Evolutionary conservation across 2,888 invertebrate genomes (phyloP), one percentile per base, ranked within the genome.

Genomic region (Crioceris asparagi): DNA sequence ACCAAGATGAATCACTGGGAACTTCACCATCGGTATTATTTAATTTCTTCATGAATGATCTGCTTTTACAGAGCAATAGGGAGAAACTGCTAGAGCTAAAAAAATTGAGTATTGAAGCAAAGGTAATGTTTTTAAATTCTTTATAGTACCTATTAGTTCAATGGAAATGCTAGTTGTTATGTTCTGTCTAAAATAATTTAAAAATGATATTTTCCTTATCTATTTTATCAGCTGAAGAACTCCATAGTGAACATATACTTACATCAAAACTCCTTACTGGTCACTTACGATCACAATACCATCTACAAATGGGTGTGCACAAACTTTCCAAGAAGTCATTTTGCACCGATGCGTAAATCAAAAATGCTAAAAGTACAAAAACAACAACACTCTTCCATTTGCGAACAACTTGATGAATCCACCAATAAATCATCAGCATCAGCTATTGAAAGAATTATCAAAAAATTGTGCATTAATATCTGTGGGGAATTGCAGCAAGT

Each of bases 401-500:
- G 14, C 2, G 14, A 11, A 8, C 27, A 27, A 12, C 15, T 15
- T 6, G 27, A 27, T 27, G 12, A 3, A 14, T 27, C 27, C 12
- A 27, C 14, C 12, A 10, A 3, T 16, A 11, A 17, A 5, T 11
- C 15, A 30, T 17, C 39, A 3, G 40, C 53, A 52, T 41, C 47
- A 17, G 39, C 46, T 21, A 43, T 71, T 10, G 68, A 69, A 48
- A 68, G 59, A 59, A 62, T 76, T 45, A 65, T 72, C 48, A 67
- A 70, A 30, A 65, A 69, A 19, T 68, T 75, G 46, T 70, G 74
- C 32, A 70, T 82, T 32, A 79, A 79, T 55, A 76, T 77, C 17
- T 79, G 77, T 56, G 77, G 76, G 0, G 81, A 82, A 57, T 60
- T 82, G 38, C 74, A 75, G 55, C 71, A 74, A 43, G 74, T 79